Percentiles rank a stretch among this genome's conserved stretches.
These are phyloP conservation scores for Pluvialis apricaria DNA, from an alignment of 2,113 vertebrate genomes.

Conservation along the genomic window DNA sequence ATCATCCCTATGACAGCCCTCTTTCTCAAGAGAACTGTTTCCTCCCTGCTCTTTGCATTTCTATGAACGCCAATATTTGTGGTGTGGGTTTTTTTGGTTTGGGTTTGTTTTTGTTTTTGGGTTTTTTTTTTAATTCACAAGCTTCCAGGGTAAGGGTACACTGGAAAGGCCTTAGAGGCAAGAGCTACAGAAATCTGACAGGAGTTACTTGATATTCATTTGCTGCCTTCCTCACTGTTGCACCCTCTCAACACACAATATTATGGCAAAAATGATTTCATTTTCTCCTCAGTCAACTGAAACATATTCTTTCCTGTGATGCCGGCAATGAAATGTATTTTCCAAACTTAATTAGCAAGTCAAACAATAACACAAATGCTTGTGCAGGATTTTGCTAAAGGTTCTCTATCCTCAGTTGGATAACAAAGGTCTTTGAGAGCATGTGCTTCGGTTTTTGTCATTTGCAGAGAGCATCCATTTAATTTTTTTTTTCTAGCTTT, in stretches of 20 bases:
- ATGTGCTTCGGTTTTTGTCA: neutral
- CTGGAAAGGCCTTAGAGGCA: neutral
- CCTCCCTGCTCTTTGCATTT: neutral
- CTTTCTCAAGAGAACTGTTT: neutral
- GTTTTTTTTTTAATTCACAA: neutral
- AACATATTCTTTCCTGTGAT: neutral
- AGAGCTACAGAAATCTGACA: neutral
- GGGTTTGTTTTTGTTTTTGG: neutral
- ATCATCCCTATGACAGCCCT: neutral
- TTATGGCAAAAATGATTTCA: neutral
- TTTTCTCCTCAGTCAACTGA: slow-evolving; percentile 24
- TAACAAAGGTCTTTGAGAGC: neutral
- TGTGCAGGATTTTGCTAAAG: neutral
- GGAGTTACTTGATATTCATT: neutral
- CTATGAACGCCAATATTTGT: neutral
- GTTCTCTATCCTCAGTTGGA: slow-evolving; percentile 20
- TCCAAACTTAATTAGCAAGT: slow-evolving; percentile 44
- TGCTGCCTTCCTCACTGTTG: neutral
- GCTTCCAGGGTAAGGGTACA: neutral
- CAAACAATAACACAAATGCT: slow-evolving; percentile 8
- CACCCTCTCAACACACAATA: neutral
- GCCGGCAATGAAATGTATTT: neutral
- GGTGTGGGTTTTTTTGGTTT: neutral
- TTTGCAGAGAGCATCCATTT: slow-evolving; percentile 28
- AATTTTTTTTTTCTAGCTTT: slow-evolving; percentile 23